phyloP scores from a whole-genome alignment of 2,888 invertebrate genomes.

The Entomobrya multifasciata region DNA sequence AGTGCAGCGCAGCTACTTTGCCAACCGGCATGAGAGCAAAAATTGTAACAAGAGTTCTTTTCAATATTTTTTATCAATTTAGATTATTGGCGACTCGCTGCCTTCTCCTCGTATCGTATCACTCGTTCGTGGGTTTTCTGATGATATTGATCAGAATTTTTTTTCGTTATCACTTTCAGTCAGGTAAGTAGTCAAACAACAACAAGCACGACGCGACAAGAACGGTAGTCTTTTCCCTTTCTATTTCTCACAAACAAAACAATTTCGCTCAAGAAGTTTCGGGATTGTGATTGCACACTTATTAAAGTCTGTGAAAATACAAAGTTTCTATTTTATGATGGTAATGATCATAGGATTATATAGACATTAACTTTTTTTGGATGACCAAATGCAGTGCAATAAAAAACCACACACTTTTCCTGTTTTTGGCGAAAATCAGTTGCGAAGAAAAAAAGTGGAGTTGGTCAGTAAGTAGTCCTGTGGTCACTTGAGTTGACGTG shows the following conservation, averaged over 20 bases:
- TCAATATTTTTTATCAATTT: background rate
- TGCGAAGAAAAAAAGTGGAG: background rate
- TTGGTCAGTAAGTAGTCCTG: background rate
- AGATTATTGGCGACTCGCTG: background rate
- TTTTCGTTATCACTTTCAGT: constrained; percentile 42
- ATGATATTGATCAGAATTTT: background rate
- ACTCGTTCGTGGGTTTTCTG: background rate
- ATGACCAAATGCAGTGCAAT: too few species aligned
- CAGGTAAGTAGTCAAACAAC: constrained; percentile 40
- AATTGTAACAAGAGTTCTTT: background rate
- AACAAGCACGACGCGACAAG: background rate
- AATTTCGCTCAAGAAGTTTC: too few species aligned
- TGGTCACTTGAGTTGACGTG: too few species aligned
- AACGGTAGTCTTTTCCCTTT: background rate
- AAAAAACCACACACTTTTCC: background rate
- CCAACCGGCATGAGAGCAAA: constrained; percentile 20
- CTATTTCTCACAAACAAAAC: constrained; percentile 17
- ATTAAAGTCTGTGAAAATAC: constrained; percentile 12
- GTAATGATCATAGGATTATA: constrained; percentile 9
- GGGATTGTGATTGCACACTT: too few species aligned
- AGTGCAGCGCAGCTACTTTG: constrained; percentile 5
- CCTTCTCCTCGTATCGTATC: background rate
- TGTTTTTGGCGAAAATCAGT: background rate
- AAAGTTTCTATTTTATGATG: constrained; percentile 28
- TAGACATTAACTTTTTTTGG: constrained; percentile 8